A percentile compares a stretch with the other conserved stretches of the same genome.
Conservation (phyloP, 2,888 invertebrate species). For the Parthenolecanium corni region DNA sequence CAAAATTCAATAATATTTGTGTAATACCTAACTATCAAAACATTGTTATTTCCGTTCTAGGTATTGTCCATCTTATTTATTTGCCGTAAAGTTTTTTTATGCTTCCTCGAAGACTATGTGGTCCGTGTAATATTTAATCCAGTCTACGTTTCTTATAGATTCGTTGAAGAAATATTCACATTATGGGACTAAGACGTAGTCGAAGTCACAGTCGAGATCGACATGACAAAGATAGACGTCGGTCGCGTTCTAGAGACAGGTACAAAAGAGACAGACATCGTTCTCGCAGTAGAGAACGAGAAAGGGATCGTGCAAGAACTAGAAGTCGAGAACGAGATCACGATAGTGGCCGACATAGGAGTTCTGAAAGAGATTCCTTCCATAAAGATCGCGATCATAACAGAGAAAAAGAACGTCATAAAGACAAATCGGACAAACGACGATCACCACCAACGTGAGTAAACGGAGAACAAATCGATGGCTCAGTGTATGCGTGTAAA, state of each 20-base stretch:
- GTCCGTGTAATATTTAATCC: no score
- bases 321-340: constrained; percentile 37
- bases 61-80: no score
- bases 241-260: constrained; percentile 40
- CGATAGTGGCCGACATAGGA: constrained; percentile 34
- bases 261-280: constrained; percentile 40
- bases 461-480: no score
- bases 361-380: neutral
- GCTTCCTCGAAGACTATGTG: no score
- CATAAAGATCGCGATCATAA: constrained; percentile 10
- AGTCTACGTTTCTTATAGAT: no score
- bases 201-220: constrained; percentile 27
- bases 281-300: constrained; percentile 33
- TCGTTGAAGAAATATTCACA: no score
- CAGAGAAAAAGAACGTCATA: constrained; percentile 30
- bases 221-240: constrained; percentile 35
- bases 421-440: constrained; percentile 23
- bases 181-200: constrained; percentile 20
- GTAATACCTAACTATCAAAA: no score
- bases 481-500: neutral
- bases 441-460: constrained; percentile 3
- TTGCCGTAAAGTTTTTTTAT: no score
- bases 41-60: no score
- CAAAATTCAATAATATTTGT: no score
- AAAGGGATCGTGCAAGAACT: constrained; percentile 30